A percentile compares a stretch with the other conserved stretches of the same genome.
Evolutionary conservation across 2,797 vertebrate species (phyloP).

Genomic region (Tenualosa ilisha): DNA sequence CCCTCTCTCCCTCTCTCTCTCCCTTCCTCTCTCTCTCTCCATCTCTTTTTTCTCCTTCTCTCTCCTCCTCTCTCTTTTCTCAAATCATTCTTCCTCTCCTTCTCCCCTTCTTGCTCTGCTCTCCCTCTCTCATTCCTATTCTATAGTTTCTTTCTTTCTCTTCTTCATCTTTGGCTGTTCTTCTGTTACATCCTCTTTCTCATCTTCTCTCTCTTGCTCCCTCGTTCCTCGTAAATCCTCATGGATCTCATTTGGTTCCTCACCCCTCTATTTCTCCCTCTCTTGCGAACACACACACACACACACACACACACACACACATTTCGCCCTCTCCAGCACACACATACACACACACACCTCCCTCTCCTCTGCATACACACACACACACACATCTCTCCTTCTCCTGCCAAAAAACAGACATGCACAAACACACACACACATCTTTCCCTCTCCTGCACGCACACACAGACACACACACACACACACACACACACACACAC

Average conservation of each 20-base stretch:
- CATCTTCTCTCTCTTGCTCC: neutral
- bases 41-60: neutral
- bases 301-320: no score
- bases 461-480: neutral
- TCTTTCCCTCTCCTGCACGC: neutral
- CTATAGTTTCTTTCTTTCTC: neutral
- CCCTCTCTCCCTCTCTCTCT: no score
- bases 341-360: no score
- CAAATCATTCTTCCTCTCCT: no score
- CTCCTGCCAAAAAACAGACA: no score
- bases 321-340: neutral
- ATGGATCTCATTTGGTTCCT: neutral
- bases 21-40: no score
- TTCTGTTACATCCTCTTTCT: neutral
- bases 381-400: neutral
- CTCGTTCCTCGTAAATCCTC: neutral
- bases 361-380: neutral
- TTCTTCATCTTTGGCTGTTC: neutral
- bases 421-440: neutral
- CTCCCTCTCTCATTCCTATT: neutral
- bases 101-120: no score
- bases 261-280: no score
- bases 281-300: neutral
- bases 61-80: neutral
- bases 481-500: neutral